Conservation (phyloP, 2,797 vertebrate genomes). For the Sphenopsis melanotis region DNA sequence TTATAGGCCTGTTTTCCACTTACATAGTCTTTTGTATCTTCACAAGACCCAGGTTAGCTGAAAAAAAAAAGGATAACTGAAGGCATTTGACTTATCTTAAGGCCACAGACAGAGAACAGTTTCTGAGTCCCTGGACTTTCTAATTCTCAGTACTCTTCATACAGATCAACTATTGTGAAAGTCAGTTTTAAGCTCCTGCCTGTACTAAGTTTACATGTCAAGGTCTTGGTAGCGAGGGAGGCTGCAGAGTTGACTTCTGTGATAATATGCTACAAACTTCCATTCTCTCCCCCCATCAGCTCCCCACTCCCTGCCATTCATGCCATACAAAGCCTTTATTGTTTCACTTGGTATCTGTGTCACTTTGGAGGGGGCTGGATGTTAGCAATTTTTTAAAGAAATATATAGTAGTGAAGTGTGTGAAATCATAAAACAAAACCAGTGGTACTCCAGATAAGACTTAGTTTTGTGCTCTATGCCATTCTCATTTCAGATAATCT, state of each 20-base stretch:
- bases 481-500: background rate
- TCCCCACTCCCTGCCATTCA: accelerated
- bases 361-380: background rate
- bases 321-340: background rate
- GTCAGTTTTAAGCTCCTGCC: background rate
- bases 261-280: background rate
- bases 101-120: background rate
- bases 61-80: background rate
- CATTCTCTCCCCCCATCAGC: background rate
- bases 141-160: background rate
- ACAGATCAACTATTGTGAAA: background rate
- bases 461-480: background rate
- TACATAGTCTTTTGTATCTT: background rate
- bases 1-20: background rate
- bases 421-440: background rate
- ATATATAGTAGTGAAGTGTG: background rate
- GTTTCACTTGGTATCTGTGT: background rate
- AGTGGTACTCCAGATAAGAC: background rate
- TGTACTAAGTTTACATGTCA: background rate
- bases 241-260: background rate
- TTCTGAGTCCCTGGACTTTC: background rate
- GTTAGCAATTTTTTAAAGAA: background rate
- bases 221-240: accelerated
- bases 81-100: background rate
- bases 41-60: background rate